Conservation (phyloP, 2,888 invertebrate genomes). For the Lasioglossum figueresi region DNA sequence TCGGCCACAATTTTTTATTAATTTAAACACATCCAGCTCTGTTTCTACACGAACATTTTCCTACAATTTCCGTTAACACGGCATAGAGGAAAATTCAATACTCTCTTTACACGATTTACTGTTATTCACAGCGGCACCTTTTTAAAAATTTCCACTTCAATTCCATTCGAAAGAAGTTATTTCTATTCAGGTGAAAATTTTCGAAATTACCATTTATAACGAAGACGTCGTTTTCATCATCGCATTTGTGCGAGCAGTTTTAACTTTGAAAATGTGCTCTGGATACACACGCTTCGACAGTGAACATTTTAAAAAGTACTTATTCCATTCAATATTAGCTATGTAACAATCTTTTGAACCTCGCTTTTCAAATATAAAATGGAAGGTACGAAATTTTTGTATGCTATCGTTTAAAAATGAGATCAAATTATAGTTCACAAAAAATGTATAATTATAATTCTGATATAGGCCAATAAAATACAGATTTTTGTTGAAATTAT, state of each 20-base stretch:
- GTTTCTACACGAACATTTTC: neutral
- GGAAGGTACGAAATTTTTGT: neutral
- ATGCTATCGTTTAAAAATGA: neutral
- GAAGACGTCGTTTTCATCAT: neutral
- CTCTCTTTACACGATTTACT: neutral
- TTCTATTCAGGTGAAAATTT: neutral
- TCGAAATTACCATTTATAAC: neutral
- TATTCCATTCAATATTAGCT: neutral
- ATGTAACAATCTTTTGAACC: rapidly evolving
- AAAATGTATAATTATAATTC: neutral
- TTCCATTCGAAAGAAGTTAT: neutral
- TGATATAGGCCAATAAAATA: neutral
- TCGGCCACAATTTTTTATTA: neutral
- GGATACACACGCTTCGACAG: neutral
- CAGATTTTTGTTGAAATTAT: too few species aligned
- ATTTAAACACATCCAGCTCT: neutral
- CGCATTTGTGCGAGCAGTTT: neutral
- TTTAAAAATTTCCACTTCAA: neutral
- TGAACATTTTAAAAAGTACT: neutral
- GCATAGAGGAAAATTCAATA: neutral
- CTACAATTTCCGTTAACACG: neutral
- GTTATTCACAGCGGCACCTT: neutral
- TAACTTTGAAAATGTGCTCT: neutral
- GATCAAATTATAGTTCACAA: neutral
- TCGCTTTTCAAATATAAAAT: neutral